These are phyloP conservation scores for Cheilinus undulatus DNA, from an alignment of 2,113 vertebrate species.

Conservation along the genomic window DNA sequence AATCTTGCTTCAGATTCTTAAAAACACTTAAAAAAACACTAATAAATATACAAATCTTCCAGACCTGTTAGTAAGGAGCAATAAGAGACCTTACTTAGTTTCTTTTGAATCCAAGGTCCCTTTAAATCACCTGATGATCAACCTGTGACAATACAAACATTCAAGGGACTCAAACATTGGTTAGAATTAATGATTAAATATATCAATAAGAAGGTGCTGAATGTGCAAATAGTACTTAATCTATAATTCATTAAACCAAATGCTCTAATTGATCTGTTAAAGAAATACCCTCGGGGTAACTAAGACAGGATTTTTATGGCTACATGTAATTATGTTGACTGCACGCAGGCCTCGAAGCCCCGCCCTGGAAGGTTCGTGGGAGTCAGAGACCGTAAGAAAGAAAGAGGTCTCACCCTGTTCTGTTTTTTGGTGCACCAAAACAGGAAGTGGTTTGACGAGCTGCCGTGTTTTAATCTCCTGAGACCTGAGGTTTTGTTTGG, in stretches of 20 bases:
- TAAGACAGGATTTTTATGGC: constrained; percentile 11
- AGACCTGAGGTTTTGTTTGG: too few relatives aligned
- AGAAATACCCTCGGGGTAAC: constrained; percentile 19
- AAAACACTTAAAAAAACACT: too few relatives aligned
- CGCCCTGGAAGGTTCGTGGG: constrained; percentile 23
- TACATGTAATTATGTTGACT: constrained; percentile 28
- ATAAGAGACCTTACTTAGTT: background rate
- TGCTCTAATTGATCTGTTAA: constrained; percentile 12
- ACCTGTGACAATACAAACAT: background rate
- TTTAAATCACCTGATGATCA: background rate
- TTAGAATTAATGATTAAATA: background rate
- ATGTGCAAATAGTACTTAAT: background rate
- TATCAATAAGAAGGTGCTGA: background rate
- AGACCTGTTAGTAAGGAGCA: too few relatives aligned
- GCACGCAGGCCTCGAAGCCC: constrained; percentile 12
- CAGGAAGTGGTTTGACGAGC: rapidly evolving
- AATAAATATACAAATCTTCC: too few relatives aligned
- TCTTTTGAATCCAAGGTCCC: background rate
- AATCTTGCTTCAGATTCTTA: too few relatives aligned
- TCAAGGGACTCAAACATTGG: background rate
- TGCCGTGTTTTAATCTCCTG: too few relatives aligned
- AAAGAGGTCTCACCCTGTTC: constrained; percentile 32
- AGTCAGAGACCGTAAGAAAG: background rate
- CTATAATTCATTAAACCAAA: constrained; percentile 17
- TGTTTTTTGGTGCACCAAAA: background rate